A percentile compares a stretch with the other conserved stretches of the same genome.
Evolutionary conservation across 2,113 vertebrate genomes (phyloP).

Genomic region (Laticauda colubrina): DNA sequence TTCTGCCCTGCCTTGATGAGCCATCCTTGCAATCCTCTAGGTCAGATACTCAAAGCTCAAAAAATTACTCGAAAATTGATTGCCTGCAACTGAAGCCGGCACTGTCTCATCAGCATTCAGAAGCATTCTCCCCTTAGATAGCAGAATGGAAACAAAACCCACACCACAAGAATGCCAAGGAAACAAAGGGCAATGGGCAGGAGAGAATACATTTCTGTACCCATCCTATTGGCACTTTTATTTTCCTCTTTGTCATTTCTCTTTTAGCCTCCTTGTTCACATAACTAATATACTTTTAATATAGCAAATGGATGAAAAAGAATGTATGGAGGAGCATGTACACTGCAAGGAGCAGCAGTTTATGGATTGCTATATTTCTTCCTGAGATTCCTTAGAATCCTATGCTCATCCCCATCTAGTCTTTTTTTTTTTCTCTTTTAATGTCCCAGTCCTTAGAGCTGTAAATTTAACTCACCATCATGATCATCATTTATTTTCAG

Average conservation of each 20-base stretch:
- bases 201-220: slow-evolving; percentile 34
- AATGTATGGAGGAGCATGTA: background rate
- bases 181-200: slow-evolving; percentile 30
- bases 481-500: background rate
- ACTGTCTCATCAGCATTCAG: slow-evolving; percentile 52
- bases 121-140: slow-evolving; percentile 12
- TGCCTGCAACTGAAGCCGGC: slow-evolving; percentile 22
- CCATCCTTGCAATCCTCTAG: background rate
- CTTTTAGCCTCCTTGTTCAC: slow-evolving; percentile 14
- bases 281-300: background rate
- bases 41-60: background rate
- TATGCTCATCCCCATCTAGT: background rate
- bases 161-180: slow-evolving; percentile 38
- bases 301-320: slow-evolving; percentile 10
- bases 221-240: slow-evolving; percentile 25
- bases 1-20: slow-evolving; percentile 30
- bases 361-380: background rate
- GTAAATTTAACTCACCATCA: background rate
- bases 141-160: slow-evolving; percentile 48
- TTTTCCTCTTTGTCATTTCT: slow-evolving; percentile 22
- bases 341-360: background rate
- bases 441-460: background rate
- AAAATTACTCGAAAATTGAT: slow-evolving; percentile 32
- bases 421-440: background rate
- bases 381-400: background rate